Base-by-base conservation (phyloP, 2,888 invertebrate species). In the Mythimna pallens region DNA sequence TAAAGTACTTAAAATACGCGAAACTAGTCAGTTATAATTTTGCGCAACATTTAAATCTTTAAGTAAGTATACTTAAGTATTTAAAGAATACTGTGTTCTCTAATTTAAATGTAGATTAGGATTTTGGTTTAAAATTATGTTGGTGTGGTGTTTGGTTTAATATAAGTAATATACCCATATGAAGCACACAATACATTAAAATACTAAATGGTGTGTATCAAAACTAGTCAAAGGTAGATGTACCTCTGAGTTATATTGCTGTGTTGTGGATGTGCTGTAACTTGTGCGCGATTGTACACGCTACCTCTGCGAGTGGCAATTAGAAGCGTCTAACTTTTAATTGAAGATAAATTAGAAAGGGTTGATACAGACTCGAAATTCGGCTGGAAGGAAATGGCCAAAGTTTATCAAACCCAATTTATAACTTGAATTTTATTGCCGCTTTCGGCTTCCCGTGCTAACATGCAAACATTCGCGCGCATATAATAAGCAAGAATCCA, bases 21-120 rank as follows among this genome's bases (percentile, higher is more conserved):
- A 93, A 95, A 96, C 96, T 96, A 96, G 96, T 96, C 96, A 96
- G 94, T 95, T 96, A 95, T 95, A 93, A 93, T 94, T 96, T 96
- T 96, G 96, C 95, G 96, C 96, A 96, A 96, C 94, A 93, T 94
- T 86, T 94, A 95, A 94, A 93, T 92, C 91, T 92, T 92, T 94
- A 95, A 94, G 94, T 94, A 93, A 89, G 83, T 89, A 89, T 84
- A 90, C 89, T 86, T 94, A 94, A 94, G 94, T 94, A 93, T 94
- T 94, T 89, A 94, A 93, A 93, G 92, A 91, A 92, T 93, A 92
- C 94, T 94, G 95, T 96, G 95, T 96, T 96, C 94, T 95, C 90
- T 95, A 94, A 93, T 94, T 95, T 95, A 95, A 83, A 83, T 86
- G 89, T 96, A 95, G 95, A 89, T 93, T 95, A 94, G 94, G 93